phyloP scores from a whole-genome alignment of 1,140 invertebrate species.

The Mizuhopecten yessoensis region DNA sequence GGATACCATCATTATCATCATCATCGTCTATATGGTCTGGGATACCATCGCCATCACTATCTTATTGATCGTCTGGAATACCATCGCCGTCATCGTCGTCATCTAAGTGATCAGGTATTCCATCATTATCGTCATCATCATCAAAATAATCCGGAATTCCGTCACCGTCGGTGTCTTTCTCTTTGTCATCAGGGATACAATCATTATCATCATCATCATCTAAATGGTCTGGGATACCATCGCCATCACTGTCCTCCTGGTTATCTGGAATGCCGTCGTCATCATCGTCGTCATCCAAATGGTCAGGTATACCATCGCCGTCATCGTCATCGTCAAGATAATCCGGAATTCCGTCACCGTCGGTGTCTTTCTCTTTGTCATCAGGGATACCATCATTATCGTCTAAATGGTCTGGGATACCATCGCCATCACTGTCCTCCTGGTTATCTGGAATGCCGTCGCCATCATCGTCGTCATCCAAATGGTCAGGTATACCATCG shows the following conservation, averaged over 20 bases:
- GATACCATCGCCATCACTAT: constrained; percentile 66
- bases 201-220: constrained; percentile 70
- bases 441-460: constrained; percentile 76
- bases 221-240: constrained; percentile 76
- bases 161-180: constrained; percentile 77
- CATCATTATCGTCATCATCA: constrained; percentile 72
- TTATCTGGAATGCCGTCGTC: constrained; percentile 75
- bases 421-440: constrained; percentile 75
- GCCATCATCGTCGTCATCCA: constrained; percentile 73
- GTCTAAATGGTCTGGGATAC: constrained; percentile 69
- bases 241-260: constrained; percentile 74
- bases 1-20: constrained; percentile 78
- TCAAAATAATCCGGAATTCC: constrained; percentile 72
- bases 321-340: constrained; percentile 72
- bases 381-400: constrained; percentile 76
- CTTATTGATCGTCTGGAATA: constrained; percentile 59
- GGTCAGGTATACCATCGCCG: constrained; percentile 76
- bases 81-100: constrained; percentile 77
- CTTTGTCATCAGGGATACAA: constrained; percentile 74
- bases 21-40: constrained; percentile 70
- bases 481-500: constrained; percentile 78
- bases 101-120: constrained; percentile 73
- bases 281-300: constrained; percentile 74
- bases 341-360: constrained; percentile 80
- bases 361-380: constrained; percentile 74